These are phyloP conservation scores for Eleutherodactylus coqui DNA, from an alignment of 2,797 vertebrate species.

Conservation along the genomic window DNA sequence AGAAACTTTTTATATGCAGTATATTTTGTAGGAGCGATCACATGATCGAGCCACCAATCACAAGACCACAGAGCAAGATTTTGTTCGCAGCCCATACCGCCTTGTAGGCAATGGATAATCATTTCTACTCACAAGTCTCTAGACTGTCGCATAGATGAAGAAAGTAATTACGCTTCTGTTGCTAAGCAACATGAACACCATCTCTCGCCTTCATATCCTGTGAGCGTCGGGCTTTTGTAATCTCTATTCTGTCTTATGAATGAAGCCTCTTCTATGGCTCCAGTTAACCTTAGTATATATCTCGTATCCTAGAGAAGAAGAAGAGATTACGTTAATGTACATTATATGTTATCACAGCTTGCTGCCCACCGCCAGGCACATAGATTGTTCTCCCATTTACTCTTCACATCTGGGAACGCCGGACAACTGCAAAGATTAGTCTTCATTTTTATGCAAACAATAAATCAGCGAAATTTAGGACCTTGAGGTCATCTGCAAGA, in stretches of 20 bases:
- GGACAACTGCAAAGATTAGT: not conserved
- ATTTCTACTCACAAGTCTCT: not conserved
- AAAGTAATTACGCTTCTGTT: conserved; percentile 25
- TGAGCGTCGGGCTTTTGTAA: not conserved
- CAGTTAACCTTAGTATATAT: not conserved
- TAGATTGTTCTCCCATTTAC: conserved; percentile 5
- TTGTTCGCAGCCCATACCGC: not conserved
- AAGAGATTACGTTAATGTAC: not conserved
- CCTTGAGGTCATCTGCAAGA: not conserved
- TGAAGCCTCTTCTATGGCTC: not conserved
- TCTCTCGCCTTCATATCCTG: conserved; percentile 7
- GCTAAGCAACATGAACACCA: conserved; percentile 19
- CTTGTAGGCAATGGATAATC: not conserved
- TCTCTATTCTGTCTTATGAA: conserved; percentile 12
- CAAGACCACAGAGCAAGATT: not conserved
- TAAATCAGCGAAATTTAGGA: not conserved
- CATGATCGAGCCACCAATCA: no score
- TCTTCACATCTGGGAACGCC: no score
- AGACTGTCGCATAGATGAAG: not conserved
- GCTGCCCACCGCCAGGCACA: not conserved
- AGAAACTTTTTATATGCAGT: no score
- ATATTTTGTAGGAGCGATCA: no score
- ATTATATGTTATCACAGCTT: not conserved
- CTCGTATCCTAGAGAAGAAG: not conserved
- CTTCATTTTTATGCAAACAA: not conserved